Conservation (phyloP, 2,113 vertebrate species). For the Cephalopterus ornatus region DNA sequence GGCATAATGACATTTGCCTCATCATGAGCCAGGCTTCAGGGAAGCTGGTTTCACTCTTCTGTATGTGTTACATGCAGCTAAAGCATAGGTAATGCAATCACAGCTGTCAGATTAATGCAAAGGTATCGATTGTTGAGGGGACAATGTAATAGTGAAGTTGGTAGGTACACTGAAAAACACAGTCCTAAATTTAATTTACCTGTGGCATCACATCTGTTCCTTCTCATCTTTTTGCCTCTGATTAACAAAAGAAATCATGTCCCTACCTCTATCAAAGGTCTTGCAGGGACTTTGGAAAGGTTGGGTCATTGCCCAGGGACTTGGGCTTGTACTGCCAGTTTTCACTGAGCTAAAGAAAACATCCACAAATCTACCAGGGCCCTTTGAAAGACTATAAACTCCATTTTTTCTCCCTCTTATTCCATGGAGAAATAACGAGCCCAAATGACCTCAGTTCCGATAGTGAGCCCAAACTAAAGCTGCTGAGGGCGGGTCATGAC, state of each 20-base stretch:
- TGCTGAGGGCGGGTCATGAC: accelerated
- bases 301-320: background rate
- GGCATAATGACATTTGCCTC: constrained; percentile 74
- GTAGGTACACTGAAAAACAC: constrained; percentile 57
- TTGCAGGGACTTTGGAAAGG: background rate
- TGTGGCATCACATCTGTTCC: constrained; percentile 9
- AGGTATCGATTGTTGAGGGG: constrained; percentile 66
- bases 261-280: background rate
- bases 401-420: background rate
- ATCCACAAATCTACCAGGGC: background rate
- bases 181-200: constrained; percentile 60
- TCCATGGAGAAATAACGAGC: background rate
- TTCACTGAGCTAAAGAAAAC: background rate
- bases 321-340: background rate
- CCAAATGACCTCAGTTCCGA: accelerated
- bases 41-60: constrained; percentile 60
- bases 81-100: constrained; percentile 75
- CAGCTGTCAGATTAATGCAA: constrained; percentile 72
- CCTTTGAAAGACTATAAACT: background rate
- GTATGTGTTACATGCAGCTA: constrained; percentile 61
- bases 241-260: constrained; percentile 10
- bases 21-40: constrained; percentile 62
- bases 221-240: constrained; percentile 31
- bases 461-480: accelerated
- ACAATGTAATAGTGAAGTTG: constrained; percentile 48